A percentile compares a stretch with the other conserved stretches of the same genome.
Conservation (phyloP, 2,113 vertebrate species). For the Nycticebus coucang region DNA sequence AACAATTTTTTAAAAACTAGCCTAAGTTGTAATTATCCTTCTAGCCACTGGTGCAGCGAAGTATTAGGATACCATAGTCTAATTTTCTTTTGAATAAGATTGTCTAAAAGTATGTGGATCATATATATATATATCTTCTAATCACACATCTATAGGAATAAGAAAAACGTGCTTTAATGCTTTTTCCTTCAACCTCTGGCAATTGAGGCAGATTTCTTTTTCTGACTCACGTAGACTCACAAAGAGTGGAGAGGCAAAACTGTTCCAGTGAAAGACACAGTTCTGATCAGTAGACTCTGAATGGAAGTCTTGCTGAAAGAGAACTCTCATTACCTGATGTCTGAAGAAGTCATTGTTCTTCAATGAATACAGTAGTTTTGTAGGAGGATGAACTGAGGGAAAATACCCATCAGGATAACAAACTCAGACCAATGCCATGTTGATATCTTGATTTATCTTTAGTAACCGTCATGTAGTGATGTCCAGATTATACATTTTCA, state of each 20-base stretch:
- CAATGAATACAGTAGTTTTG: neutral
- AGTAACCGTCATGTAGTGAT: neutral
- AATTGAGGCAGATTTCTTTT: neutral
- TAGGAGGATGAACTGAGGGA: neutral
- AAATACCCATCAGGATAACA: neutral
- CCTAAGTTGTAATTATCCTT: neutral
- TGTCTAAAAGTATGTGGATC: neutral
- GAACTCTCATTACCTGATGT: neutral
- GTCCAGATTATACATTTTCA: neutral
- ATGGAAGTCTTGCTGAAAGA: neutral
- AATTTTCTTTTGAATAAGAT: neutral
- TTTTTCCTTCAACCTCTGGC: neutral
- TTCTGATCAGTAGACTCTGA: neutral
- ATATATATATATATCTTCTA: neutral
- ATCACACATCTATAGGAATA: neutral
- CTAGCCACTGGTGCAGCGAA: neutral
- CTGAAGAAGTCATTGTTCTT: neutral
- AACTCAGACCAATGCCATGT: too few species aligned
- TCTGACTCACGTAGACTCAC: rapidly evolving
- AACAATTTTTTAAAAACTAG: neutral
- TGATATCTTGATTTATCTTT: neutral
- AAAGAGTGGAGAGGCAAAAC: neutral
- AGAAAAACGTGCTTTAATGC: neutral
- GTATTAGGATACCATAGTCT: neutral
- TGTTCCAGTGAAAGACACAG: neutral